A percentile compares a stretch with the other conserved stretches of the same genome.
Conservation (phyloP, 2,888 invertebrate species). For the Caenorhabditis sinica region DNA sequence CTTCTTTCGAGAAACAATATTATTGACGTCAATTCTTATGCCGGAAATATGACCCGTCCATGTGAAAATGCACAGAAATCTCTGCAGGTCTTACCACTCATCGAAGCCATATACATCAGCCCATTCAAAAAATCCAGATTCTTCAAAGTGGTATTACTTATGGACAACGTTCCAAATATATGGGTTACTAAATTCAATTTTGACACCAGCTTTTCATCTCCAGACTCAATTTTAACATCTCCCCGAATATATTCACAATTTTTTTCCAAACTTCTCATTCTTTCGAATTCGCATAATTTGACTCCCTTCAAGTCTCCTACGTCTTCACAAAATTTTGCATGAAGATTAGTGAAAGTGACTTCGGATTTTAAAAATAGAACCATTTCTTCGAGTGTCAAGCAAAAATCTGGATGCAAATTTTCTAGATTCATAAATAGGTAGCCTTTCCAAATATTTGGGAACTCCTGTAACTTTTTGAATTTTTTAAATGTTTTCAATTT, state of each 20-base stretch:
- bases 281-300: background rate
- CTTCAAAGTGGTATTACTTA: background rate
- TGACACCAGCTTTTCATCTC: slow-evolving; percentile 1
- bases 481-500: background rate
- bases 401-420: slow-evolving; percentile 9
- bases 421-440: background rate
- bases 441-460: background rate
- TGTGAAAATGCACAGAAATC: no score
- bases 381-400: slow-evolving; percentile 2
- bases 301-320: background rate
- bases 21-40: no score
- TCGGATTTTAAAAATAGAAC: background rate
- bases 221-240: background rate
- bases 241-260: background rate
- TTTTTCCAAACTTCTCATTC: background rate
- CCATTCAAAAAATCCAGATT: background rate
- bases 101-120: background rate
- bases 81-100: background rate
- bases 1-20: no score
- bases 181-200: background rate
- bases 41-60: no score
- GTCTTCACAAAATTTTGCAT: slow-evolving; percentile 3
- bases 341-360: background rate
- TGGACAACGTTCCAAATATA: background rate
- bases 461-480: background rate